Evolutionary conservation across 2,113 vertebrate genomes (phyloP).

Genomic region (Haemorhous mexicanus): DNA sequence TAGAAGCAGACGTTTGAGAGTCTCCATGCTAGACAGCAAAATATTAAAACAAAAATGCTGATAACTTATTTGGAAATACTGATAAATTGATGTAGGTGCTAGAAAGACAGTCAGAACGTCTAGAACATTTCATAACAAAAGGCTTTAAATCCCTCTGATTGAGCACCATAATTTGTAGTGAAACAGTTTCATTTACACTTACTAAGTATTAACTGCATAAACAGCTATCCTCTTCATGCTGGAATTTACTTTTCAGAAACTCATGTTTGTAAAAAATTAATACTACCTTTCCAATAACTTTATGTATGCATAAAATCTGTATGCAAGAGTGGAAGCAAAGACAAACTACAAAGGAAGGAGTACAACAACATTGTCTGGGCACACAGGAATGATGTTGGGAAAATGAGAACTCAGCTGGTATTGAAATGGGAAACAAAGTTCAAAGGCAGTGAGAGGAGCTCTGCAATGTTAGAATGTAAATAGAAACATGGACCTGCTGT

Average conservation of each 20-base stretch:
- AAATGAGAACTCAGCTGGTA: neutral
- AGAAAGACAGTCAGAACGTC: neutral
- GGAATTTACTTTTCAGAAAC: neutral
- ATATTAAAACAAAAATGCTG: neutral
- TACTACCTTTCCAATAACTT: neutral
- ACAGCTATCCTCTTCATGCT: neutral
- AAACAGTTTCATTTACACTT: neutral
- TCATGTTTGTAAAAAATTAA: neutral
- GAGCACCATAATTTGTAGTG: neutral
- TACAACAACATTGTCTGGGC: neutral
- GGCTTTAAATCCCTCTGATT: neutral
- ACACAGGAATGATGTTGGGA: neutral
- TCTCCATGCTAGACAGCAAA: neutral
- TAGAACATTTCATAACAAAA: neutral
- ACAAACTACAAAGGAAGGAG: neutral
- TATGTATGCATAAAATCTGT: neutral
- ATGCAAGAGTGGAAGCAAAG: neutral
- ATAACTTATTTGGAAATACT: neutral
- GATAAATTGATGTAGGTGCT: neutral
- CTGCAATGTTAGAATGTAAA: neutral
- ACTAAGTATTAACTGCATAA: neutral
- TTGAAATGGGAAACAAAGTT: neutral
- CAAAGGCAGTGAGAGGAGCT: neutral
- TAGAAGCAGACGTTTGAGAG: neutral
- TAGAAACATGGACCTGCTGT: neutral